phyloP scores from a whole-genome alignment of 2,888 invertebrate species.

The Corythucha ciliata region DNA sequence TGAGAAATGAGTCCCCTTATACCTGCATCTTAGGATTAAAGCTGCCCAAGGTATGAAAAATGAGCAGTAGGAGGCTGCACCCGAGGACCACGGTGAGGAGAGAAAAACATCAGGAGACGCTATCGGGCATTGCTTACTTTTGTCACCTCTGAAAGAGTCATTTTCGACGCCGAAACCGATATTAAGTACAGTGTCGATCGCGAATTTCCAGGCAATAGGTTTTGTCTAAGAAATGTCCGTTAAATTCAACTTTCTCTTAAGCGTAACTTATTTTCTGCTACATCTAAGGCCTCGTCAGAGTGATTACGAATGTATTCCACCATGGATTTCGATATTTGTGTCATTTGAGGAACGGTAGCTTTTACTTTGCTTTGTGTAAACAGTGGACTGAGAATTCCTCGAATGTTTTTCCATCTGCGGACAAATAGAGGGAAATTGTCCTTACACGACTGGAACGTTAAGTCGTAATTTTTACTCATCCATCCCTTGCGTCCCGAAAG shows the following conservation, averaged over 20 bases:
- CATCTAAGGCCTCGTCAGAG: not conserved
- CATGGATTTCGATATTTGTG: not conserved
- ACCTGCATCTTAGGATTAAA: not conserved
- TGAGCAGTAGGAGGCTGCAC: not conserved
- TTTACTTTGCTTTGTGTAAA: constrained; percentile 7
- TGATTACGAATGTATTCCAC: not conserved
- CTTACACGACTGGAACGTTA: not conserved
- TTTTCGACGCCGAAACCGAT: not conserved
- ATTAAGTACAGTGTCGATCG: constrained; percentile 6
- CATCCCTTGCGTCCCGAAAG: not conserved
- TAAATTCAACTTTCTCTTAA: not conserved
- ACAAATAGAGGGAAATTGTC: not conserved
- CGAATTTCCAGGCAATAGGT: not conserved
- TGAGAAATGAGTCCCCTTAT: too few relatives aligned
- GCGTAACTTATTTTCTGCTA: too few relatives aligned
- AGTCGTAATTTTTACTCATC: not conserved
- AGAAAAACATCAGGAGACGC: not conserved
- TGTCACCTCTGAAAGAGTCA: too few relatives aligned
- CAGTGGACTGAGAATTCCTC: not conserved
- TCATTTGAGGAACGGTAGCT: not conserved
- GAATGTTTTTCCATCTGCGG: constrained; percentile 8
- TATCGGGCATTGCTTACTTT: too few relatives aligned
- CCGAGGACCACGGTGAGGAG: not conserved
- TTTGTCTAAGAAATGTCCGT: not conserved
- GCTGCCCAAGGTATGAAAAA: constrained; percentile 5